Base-by-base conservation (phyloP, 2,888 invertebrate species). In the Danaus chrysippus region DNA sequence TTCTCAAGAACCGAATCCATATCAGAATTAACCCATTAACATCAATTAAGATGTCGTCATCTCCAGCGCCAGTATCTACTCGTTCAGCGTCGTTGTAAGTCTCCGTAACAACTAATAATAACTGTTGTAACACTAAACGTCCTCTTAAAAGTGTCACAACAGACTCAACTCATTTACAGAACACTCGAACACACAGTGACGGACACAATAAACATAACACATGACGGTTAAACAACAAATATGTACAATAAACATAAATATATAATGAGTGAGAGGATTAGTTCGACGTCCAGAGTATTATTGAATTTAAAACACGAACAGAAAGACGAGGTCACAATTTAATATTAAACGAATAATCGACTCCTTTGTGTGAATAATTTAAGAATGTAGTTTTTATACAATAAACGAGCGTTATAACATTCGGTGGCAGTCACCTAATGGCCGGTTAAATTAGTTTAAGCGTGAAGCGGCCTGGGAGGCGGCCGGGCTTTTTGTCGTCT, bases 11-110 rank as follows among this genome's bases (percentile, higher is more conserved):
- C 60, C 66, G 58, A 34, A 34, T 34, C 23, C 23, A 49, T 64
- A 63, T 81, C 76, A 81, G 76, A 82, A 85, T 86, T 85, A 84
- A 82, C 81, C 83, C 78, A 84, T 86, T 86, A 85, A 84, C 84
- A 81, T 77, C 79, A 83, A 84, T 85, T 83, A 80, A 70, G 56
- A 41, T 62, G 61, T 19, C 23, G 54, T 54, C 19, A 43, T 42
- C 52, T 44, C 2, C 60, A 43, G 49, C 53, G 61, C 49, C 55
- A 44, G 55, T 60, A 10, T 41, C 46, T 34, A 58, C 63, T 56
- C 60, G 19, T 11, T 9, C n/a, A 58, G 41, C 49, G 42, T n/a
- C 5, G 42, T 53, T 42, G 42, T 10, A 17, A 46, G 13, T 15
- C 15, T 17, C 15, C 49, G 9, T 17, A 34, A 34, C 23, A 34